phyloP scores from a whole-genome alignment of 2,797 vertebrate species.

The Syngnathus rostellatus region DNA sequence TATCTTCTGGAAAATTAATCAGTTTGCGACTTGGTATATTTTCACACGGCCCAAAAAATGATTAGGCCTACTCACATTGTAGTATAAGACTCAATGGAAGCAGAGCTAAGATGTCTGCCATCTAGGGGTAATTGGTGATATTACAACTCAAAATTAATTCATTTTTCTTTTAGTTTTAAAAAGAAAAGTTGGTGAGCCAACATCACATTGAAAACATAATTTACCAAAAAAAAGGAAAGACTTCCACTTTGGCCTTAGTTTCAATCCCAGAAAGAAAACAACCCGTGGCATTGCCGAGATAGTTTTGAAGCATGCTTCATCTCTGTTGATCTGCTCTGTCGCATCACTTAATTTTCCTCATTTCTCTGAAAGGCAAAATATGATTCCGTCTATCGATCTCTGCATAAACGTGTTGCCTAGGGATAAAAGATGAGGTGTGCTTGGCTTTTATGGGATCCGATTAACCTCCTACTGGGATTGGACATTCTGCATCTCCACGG shows the following conservation, averaged over 20 bases:
- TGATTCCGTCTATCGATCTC: slow-evolving; percentile 64
- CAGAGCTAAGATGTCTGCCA: too few species aligned
- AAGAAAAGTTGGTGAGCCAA: too few species aligned
- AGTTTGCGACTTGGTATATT: too few species aligned
- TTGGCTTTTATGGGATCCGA: slow-evolving; percentile 59
- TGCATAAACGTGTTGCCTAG: slow-evolving; percentile 62
- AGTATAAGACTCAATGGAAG: too few species aligned
- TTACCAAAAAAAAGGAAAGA: neutral
- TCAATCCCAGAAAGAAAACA: slow-evolving; percentile 19
- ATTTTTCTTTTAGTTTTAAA: too few species aligned
- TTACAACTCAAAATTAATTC: too few species aligned
- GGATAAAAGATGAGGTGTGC: slow-evolving; percentile 65
- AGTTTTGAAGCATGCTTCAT: slow-evolving; percentile 32
- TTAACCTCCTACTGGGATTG: slow-evolving; percentile 55
- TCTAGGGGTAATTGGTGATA: too few species aligned
- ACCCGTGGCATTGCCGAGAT: slow-evolving; percentile 34
- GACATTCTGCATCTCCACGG: slow-evolving; percentile 28
- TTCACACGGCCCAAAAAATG: too few species aligned
- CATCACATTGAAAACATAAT: too few species aligned
- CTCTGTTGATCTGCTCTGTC: slow-evolving; percentile 39
- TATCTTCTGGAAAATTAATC: too few species aligned
- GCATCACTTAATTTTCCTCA: slow-evolving; percentile 56
- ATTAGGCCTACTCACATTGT: too few species aligned
- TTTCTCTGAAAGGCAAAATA: slow-evolving; percentile 65
- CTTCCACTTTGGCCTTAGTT: slow-evolving; percentile 21